phyloP scores from a whole-genome alignment of 2,113 vertebrate species.

The Seriola aureovittata region DNA sequence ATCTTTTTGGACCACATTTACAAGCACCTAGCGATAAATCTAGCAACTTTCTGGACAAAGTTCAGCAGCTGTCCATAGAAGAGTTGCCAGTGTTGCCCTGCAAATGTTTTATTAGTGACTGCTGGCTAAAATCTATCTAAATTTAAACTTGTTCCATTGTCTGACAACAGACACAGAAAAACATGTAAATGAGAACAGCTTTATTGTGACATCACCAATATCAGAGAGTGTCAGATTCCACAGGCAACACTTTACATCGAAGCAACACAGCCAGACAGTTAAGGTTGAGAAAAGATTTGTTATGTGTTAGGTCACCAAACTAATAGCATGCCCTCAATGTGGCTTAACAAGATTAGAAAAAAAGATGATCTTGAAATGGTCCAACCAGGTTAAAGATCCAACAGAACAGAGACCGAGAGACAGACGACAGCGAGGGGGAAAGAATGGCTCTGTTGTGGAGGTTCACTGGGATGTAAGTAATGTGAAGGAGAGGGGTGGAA shows the following conservation, averaged over 20 bases:
- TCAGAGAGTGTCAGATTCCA: background rate
- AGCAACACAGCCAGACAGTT: background rate
- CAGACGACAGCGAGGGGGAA: background rate
- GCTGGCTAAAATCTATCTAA: no score
- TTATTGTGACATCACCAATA: background rate
- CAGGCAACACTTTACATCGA: background rate
- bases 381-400: background rate
- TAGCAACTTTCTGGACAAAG: no score
- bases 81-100: no score
- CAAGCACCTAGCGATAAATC: no score
- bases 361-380: background rate
- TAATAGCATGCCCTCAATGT: background rate
- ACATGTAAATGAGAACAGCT: no score
- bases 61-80: no score
- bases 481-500: constrained; percentile 55
- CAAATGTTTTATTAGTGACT: no score
- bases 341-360: constrained; percentile 4
- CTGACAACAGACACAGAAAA: no score
- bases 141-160: no score
- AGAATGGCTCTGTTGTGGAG: constrained; percentile 52
- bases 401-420: background rate
- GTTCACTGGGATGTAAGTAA: constrained; percentile 60
- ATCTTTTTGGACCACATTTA: no score
- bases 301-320: background rate
- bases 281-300: background rate